Evolutionary conservation across 2,888 invertebrate species (phyloP), one percentile per base, ranked within the genome.

Genomic region (Holacanthella duospinosa): DNA sequence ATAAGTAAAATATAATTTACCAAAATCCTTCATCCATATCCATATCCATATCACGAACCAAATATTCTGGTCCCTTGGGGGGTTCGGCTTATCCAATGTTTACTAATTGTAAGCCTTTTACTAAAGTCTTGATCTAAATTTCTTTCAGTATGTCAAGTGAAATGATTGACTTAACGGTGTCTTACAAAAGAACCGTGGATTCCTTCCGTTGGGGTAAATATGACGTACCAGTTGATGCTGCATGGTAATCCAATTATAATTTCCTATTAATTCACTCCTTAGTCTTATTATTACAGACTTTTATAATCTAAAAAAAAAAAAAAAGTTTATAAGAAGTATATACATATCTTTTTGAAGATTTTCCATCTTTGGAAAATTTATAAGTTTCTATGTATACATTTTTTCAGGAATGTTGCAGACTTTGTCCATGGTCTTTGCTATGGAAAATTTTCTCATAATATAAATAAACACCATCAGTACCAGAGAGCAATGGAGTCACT

Each of bases 391-490:
- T n/a, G n/a, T n/a, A n/a, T n/a, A n/a, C n/a, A 36, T 12, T 36
- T 48, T 36, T 36, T 36, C 16, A 48, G 48, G 48, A 16, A 9
- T 16, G 21, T 48, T 48, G 48, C 44, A 43, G 62, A 62, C 27
- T 62, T 62, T 48, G 53, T 53, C 2, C 62, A 62, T 26, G 62
- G 55, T 54, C 48, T 67, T 19, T 67, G 67, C 55, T 70, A 66
- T 48, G 65, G 66, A 9, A 68, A 63, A 25, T 70, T 67, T 55
- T 48, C 62, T 16, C 56, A 62, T 2, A 60, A 68, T 57, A 61
- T 70, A 12, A 70, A 70, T 53, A 64, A 56, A n/a, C 70, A 70
- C 43, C 70, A 70, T 63, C 61, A 68, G 59, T 70, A 65, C 28
- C 64, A 70, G 53, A 62, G 60, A 55, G 68, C 66, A 0, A 48